Evolutionary conservation across 2,113 vertebrate species (phyloP).

Genomic region (Pluvianellus socialis): DNA sequence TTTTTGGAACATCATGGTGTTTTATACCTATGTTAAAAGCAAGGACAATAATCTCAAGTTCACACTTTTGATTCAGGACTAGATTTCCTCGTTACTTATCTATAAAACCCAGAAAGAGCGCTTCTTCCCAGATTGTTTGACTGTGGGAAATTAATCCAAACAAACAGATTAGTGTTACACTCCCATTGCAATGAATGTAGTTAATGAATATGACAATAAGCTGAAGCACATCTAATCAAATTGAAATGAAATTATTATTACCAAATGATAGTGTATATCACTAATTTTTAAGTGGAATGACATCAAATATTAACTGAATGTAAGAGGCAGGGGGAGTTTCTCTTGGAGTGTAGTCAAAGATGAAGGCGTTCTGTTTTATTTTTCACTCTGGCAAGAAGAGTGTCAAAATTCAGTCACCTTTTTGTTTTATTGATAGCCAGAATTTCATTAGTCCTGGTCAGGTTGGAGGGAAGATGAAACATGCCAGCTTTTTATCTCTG

Average conservation of each 20-base stretch:
- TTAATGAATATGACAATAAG: conserved; percentile 15
- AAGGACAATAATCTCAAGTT: background rate
- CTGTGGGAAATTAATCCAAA: background rate
- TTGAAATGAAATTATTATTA: background rate
- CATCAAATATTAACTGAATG: background rate
- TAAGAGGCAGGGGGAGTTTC: background rate
- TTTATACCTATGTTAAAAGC: background rate
- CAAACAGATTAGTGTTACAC: background rate
- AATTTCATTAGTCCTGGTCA: background rate
- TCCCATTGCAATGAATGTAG: background rate
- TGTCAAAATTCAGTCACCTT: background rate
- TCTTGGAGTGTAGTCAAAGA: background rate
- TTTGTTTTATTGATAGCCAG: conserved; percentile 40
- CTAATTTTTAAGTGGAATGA: background rate
- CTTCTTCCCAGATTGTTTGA: background rate
- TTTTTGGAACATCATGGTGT: background rate
- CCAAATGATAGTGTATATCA: background rate
- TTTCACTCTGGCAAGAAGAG: background rate
- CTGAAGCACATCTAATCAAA: background rate
- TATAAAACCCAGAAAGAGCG: background rate
- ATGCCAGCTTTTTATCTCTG: conserved; percentile 23
- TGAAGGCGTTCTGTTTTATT: conserved; percentile 30
- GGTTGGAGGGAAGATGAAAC: conserved; percentile 20
- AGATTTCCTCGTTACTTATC: background rate
- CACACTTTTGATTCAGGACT: conserved; percentile 8